Percentiles rank a stretch among this genome's conserved stretches.
Evolutionary conservation across 2,888 invertebrate genomes (phyloP).

Genomic region (Cephus rjabovi): DNA sequence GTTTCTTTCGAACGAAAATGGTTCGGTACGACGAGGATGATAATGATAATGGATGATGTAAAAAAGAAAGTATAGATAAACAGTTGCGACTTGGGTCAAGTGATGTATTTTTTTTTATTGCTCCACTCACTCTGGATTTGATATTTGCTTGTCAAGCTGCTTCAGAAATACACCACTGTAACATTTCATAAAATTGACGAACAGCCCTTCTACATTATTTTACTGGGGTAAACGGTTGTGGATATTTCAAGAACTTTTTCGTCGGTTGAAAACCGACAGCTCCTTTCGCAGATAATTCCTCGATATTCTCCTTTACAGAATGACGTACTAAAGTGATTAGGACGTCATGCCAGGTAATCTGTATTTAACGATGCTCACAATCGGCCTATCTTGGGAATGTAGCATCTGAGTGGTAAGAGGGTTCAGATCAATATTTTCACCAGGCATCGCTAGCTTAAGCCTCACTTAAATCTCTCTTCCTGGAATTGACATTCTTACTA

Average conservation of each 20-base stretch:
- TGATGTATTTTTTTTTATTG: not conserved
- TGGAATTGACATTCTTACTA: not conserved
- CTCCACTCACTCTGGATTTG: not conserved
- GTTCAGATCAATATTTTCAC: not conserved
- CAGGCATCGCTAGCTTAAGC: not conserved
- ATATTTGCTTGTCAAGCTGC: not conserved
- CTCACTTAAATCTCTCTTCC: not conserved
- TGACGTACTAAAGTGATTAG: not conserved
- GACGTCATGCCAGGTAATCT: not conserved
- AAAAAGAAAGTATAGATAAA: not conserved
- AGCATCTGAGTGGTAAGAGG: not conserved
- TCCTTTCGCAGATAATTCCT: not conserved
- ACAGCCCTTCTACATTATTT: not conserved
- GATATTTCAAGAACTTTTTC: not conserved
- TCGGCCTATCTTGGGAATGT: not conserved
- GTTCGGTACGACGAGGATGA: not conserved
- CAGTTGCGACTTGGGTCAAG: too few species aligned
- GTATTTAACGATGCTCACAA: not conserved
- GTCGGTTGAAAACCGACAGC: not conserved
- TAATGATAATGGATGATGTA: not conserved
- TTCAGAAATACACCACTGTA: not conserved
- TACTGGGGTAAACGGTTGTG: not conserved
- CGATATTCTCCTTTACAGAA: not conserved
- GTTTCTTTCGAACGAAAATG: not conserved
- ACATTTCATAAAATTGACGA: not conserved